A percentile compares a stretch with the other conserved stretches of the same genome.
Evolutionary conservation across 2,888 invertebrate genomes (phyloP).

Genomic region (Mesorhabditis sp.): DNA sequence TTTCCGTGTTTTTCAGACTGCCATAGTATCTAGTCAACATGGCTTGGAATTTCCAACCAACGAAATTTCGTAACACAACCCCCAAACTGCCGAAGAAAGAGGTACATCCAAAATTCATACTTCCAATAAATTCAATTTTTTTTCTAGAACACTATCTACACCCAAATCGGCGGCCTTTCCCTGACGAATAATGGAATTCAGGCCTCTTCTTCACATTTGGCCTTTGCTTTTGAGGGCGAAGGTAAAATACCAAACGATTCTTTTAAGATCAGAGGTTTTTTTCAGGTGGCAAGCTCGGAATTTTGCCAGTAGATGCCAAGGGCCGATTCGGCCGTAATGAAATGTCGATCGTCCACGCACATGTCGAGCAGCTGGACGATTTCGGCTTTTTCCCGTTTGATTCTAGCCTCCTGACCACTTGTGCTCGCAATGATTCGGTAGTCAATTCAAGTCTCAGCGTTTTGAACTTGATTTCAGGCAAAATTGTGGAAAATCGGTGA

Average conservation of each 20-base stretch:
- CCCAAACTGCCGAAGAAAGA: constrained; percentile 92
- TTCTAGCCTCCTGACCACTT: constrained; percentile 83
- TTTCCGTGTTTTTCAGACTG: background rate
- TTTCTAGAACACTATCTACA: constrained; percentile 70
- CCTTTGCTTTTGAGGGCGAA: constrained; percentile 88
- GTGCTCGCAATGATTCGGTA: constrained; percentile 64
- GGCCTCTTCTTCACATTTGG: constrained; percentile 86
- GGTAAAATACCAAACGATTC: constrained; percentile 60
- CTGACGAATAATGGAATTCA: constrained; percentile 92
- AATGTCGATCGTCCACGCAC: constrained; percentile 59
- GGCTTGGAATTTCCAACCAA: constrained; percentile 80
- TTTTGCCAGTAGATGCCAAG: constrained; percentile 80
- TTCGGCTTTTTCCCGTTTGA: constrained; percentile 93
- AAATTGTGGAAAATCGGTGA: background rate
- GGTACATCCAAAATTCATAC: constrained; percentile 44
- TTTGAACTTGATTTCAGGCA: background rate
- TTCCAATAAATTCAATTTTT: background rate
- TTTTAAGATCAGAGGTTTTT: constrained; percentile 8
- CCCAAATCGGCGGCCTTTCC: constrained; percentile 85
- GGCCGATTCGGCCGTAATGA: constrained; percentile 78
- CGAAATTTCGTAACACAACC: constrained; percentile 95
- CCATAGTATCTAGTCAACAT: constrained; percentile 30
- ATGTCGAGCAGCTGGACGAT: constrained; percentile 81
- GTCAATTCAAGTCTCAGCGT: no score
- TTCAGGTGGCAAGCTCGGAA: constrained; percentile 79